These are phyloP conservation scores for Sebastolobus altivelis DNA, from an alignment of 2,797 vertebrate species.

Conservation along the genomic window DNA sequence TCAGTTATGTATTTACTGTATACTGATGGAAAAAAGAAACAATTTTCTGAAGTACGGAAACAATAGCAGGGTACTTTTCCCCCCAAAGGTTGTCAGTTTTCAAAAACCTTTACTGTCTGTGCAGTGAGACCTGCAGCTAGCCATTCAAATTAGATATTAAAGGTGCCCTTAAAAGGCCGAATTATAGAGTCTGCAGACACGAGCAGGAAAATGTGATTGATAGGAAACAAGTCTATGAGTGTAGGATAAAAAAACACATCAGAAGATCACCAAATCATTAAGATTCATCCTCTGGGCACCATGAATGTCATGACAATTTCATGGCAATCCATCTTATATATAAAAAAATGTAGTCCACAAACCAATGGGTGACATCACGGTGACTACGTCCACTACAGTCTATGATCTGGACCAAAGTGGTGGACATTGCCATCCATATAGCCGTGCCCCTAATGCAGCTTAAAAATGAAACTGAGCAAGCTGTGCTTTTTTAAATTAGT, in stretches of 20 bases:
- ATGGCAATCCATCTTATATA: neutral
- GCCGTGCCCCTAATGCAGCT: neutral
- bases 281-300: neutral
- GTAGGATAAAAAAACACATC: neutral
- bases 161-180: neutral
- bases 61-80: constrained; percentile 16
- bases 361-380: too few species aligned
- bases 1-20: constrained; percentile 65
- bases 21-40: constrained; percentile 19
- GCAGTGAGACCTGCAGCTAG: constrained; percentile 3
- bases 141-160: constrained; percentile 19
- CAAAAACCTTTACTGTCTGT: neutral
- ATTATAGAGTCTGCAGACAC: neutral
- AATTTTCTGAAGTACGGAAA: constrained; percentile 13
- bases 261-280: neutral
- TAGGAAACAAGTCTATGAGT: neutral
- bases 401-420: neutral
- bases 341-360: too few species aligned
- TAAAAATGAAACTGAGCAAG: neutral
- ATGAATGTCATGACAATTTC: neutral
- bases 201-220: neutral
- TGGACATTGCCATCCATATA: neutral
- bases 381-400: too few species aligned
- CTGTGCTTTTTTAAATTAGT: neutral
- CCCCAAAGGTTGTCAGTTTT: constrained; percentile 9